A percentile compares a stretch with the other conserved stretches of the same genome.
phyloP scores from a whole-genome alignment of 2,113 vertebrate species.

The Lampris megalopsis region DNA sequence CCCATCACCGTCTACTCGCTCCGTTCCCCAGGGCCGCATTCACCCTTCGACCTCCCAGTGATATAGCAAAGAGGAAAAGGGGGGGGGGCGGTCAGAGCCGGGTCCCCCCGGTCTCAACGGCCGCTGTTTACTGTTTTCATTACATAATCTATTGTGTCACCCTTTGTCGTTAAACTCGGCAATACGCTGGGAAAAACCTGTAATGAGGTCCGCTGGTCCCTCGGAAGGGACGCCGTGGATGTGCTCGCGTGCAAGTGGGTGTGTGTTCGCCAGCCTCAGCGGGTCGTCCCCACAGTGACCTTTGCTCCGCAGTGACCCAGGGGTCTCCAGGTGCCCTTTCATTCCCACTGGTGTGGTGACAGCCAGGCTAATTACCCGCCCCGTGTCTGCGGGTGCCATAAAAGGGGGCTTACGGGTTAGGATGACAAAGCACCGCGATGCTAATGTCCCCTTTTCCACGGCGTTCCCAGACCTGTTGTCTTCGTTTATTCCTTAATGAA shows the following conservation, averaged over 20 bases:
- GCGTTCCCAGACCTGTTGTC: constrained; percentile 44
- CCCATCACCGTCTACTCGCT: constrained; percentile 55
- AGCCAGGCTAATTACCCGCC: constrained; percentile 73
- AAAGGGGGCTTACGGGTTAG: constrained; percentile 67
- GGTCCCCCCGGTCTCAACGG: constrained; percentile 23
- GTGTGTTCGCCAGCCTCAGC: constrained; percentile 44
- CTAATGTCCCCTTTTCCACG: constrained; percentile 50
- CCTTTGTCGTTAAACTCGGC: constrained; percentile 42
- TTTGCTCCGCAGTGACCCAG: constrained; percentile 68
- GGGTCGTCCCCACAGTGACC: constrained; percentile 62
- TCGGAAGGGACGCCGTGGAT: constrained; percentile 1
- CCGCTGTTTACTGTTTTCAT: constrained; percentile 66
- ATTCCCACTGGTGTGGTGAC: constrained; percentile 67
- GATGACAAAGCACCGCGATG: constrained; percentile 66
- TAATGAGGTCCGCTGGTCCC: constrained; percentile 42
- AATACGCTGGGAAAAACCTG: constrained; percentile 38
- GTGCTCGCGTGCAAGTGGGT: constrained; percentile 16
- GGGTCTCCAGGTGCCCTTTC: constrained; percentile 62
- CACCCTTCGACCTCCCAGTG: constrained; percentile 76
- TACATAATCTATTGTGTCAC: constrained; percentile 69
- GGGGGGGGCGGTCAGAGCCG: constrained; percentile 51
- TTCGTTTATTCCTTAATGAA: constrained; percentile 40
- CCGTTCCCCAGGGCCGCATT: constrained; percentile 61
- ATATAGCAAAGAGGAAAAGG: constrained; percentile 60
- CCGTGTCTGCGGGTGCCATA: constrained; percentile 56